Evolutionary conservation across 2,113 vertebrate species (phyloP).

Genomic region (Pitta sordida): DNA sequence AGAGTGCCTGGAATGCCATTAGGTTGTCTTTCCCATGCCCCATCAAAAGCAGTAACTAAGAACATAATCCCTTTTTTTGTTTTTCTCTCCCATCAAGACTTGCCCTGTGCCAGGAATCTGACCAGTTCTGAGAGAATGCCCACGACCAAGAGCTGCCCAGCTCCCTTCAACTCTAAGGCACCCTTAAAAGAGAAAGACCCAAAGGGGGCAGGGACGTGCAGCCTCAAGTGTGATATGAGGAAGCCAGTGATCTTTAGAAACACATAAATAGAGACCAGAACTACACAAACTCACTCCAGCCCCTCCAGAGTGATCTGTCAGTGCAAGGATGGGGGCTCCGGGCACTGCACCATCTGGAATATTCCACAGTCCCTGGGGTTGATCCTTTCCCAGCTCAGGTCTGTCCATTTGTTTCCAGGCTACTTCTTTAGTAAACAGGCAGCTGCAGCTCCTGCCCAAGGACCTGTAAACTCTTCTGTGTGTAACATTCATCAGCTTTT

Average conservation of each 20-base stretch:
- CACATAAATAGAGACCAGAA: not conserved
- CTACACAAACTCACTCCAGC: not conserved
- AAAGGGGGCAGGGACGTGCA: not conserved
- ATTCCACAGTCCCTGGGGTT: not conserved
- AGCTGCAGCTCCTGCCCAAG: slow-evolving; percentile 20
- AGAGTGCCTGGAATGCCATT: not conserved
- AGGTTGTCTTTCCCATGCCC: not conserved
- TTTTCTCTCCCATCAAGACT: not conserved
- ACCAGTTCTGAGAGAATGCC: not conserved
- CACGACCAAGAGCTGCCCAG: not conserved
- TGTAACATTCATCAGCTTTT: slow-evolving; percentile 21
- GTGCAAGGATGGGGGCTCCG: not conserved
- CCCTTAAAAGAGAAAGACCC: slow-evolving; percentile 4
- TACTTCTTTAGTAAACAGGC: not conserved
- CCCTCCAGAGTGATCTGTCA: not conserved
- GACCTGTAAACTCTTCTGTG: slow-evolving; percentile 34
- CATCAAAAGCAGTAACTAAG: not conserved
- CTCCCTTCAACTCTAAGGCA: slow-evolving; percentile 37
- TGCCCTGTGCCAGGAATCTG: not conserved
- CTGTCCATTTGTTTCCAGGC: not conserved
- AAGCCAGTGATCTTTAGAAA: slow-evolving; percentile 1
- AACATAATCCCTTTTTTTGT: not conserved
- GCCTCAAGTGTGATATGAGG: not conserved
- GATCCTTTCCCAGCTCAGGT: not conserved
- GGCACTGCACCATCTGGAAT: not conserved